Evolutionary conservation across 2,797 vertebrate genomes (phyloP), one percentile per base, ranked within the genome.

Genomic region (Holocentrus rufus): DNA sequence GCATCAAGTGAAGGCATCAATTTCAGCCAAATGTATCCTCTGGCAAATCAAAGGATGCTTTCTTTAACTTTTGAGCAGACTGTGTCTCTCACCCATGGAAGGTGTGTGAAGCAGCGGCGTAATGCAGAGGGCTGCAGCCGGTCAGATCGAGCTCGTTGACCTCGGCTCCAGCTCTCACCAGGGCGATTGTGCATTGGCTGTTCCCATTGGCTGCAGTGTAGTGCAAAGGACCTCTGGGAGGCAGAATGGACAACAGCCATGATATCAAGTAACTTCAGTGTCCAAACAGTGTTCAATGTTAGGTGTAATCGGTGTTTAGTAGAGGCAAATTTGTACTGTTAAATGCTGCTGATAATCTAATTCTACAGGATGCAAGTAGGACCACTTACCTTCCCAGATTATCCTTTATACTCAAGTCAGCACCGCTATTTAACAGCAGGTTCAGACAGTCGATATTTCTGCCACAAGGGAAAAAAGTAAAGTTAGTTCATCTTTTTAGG

Each of bases 401-500:
- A 90, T 99, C 97, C 89, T 94, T 96, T 76, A 94, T 94, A 85
- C 93, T 96, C 85, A 97, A 85, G 74, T 97, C 95, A 77, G 95
- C 95, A 74, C 95, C 94, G 63, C 93, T 95, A 88, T 92, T 96
- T 91, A 98, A 91, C 78, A 98, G 93, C 94, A 97, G 92, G 92
- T 97, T 97, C 87, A 99, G 95, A 95, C 97, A 98, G 91, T 98
- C 96, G 74, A 97, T 92, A 54, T 97, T 97, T 91, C 97, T 99
- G 81, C 27, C n/a, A 79, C 18, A 74, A 53, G 31, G 59, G 78
- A 69, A 42, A 5, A 36, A 59, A 27, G 56, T 30, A 14, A 44
- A 44, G 44, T 46, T 65, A 58, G 1, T 44, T 17, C 0, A 42
- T 46, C n/a, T 49, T n/a, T n/a, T 17, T 1, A 46, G 42, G 44